Evolutionary conservation across 2,113 vertebrate genomes (phyloP).

Genomic region (Empidonax alnorum): DNA sequence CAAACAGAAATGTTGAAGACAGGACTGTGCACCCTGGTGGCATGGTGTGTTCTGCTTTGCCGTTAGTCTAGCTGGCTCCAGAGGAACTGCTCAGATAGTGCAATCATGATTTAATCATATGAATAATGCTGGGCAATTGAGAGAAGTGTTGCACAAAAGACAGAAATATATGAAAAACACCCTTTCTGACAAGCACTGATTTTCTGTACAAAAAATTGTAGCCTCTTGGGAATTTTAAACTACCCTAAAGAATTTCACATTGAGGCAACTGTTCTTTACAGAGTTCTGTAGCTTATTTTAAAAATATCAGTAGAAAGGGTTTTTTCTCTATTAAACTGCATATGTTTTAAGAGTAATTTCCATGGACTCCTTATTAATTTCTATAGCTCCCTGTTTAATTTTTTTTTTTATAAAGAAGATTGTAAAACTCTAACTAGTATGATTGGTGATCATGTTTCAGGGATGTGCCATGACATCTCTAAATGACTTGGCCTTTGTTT

Average conservation of each 20-base stretch:
- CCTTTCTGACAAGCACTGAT: neutral
- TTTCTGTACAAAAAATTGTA: neutral
- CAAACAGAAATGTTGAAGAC: neutral
- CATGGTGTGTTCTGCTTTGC: neutral
- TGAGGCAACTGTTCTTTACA: neutral
- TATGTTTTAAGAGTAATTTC: neutral
- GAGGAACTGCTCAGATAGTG: neutral
- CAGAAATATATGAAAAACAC: neutral
- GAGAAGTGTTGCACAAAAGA: neutral
- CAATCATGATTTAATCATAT: neutral
- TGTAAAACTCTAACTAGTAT: neutral
- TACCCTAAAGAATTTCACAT: neutral
- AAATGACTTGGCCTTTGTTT: neutral
- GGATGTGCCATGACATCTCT: neutral
- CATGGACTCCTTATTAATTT: neutral
- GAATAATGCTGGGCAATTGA: neutral
- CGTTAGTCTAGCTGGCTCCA: neutral
- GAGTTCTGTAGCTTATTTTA: neutral
- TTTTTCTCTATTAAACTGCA: neutral
- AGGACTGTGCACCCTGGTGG: neutral
- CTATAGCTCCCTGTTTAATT: neutral
- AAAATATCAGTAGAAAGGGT: neutral
- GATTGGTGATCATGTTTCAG: neutral
- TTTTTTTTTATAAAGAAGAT: conserved; percentile 2
- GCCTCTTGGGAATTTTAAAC: conserved; percentile 7